phyloP scores from a whole-genome alignment of 2,113 vertebrate genomes.

The Perccottus glenii region DNA sequence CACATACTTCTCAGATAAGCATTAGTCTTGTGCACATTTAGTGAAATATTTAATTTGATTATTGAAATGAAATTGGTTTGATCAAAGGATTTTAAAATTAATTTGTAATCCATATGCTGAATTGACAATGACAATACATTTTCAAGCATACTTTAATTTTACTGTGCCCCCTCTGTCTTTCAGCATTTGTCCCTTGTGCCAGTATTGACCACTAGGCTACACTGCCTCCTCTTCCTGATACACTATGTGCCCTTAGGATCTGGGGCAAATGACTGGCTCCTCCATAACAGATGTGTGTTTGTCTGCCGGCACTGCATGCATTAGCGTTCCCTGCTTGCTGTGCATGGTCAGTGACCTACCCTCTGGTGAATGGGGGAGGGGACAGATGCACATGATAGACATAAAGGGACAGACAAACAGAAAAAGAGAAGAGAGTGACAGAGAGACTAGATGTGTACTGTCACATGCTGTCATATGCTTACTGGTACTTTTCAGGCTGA shows the following conservation, averaged over 20 bases:
- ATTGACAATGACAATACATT: no score
- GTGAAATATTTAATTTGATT: no score
- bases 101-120: no score
- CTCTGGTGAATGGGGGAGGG: slow-evolving; percentile 41
- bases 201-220: slow-evolving; percentile 78
- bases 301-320: slow-evolving; percentile 60
- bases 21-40: no score
- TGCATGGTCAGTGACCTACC: slow-evolving; percentile 60
- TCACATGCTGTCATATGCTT: slow-evolving; percentile 68
- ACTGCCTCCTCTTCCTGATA: slow-evolving; percentile 72
- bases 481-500: slow-evolving; percentile 55
- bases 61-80: no score
- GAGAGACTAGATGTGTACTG: slow-evolving; percentile 53
- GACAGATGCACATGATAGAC: background rate
- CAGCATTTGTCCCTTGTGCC: slow-evolving; percentile 40
- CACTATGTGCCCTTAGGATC: slow-evolving; percentile 50
- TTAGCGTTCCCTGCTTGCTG: slow-evolving; percentile 46
- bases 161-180: slow-evolving; percentile 10
- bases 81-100: no score
- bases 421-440: slow-evolving; percentile 22
- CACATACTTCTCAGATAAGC: background rate
- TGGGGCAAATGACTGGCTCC: slow-evolving; percentile 65
- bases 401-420: slow-evolving; percentile 28
- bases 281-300: slow-evolving; percentile 74
- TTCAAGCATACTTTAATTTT: background rate